Evolutionary conservation across 2,113 vertebrate species (phyloP).

Genomic region (Struthidea cinerea): DNA sequence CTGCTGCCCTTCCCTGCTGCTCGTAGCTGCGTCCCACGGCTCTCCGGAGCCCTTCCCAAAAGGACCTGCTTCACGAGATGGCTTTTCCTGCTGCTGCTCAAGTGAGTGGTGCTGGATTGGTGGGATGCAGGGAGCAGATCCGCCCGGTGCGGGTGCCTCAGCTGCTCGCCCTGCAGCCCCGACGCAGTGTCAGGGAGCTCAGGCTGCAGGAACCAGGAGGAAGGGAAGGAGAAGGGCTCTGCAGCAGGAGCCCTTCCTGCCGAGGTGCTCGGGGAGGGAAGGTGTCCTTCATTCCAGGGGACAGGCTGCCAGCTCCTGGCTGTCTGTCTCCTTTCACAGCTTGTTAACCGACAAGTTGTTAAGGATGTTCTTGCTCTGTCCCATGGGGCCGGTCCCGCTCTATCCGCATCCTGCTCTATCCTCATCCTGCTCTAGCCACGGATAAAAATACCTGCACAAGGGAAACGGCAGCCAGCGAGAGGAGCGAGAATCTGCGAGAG

Average conservation of each 20-base stretch:
- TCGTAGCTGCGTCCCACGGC: fast-evolving
- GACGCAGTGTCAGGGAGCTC: fast-evolving
- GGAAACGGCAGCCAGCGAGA: neutral
- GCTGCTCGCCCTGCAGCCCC: neutral
- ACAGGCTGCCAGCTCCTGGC: neutral
- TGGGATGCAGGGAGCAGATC: neutral
- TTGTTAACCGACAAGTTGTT: neutral
- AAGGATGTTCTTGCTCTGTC: neutral
- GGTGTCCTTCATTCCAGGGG: neutral
- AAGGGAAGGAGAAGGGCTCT: neutral
- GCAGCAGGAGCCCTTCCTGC: neutral
- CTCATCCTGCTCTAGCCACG: neutral
- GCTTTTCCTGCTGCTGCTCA: neutral
- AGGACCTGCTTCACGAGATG: neutral
- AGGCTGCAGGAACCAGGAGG: neutral
- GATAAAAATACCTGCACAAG: neutral
- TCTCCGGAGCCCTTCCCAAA: neutral
- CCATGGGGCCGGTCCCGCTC: neutral
- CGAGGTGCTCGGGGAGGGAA: neutral
- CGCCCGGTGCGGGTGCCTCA: fast-evolving
- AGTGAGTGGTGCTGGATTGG: fast-evolving
- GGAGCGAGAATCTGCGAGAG: neutral
- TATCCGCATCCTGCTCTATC: neutral
- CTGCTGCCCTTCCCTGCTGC: neutral
- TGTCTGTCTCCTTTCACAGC: neutral